Percentiles rank a stretch among this genome's conserved stretches.
phyloP scores from a whole-genome alignment of 2,113 vertebrate species.

The Forbesichthys agassizii region DNA sequence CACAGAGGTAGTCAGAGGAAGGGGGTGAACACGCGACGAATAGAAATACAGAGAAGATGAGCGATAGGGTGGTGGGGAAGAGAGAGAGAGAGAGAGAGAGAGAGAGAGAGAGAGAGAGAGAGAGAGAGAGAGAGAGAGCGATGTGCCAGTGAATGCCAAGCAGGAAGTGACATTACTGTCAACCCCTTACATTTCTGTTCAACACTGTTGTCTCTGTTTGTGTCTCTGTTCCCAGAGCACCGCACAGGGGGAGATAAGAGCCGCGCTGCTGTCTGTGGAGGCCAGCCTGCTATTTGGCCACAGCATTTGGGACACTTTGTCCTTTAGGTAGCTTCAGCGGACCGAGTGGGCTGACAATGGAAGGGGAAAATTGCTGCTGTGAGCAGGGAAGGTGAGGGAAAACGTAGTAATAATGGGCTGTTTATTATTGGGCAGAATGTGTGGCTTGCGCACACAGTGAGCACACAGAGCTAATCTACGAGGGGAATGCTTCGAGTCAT shows the following conservation, averaged over 20 bases:
- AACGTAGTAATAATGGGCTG: constrained; percentile 63
- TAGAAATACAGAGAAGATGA: neutral
- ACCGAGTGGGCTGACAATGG: constrained; percentile 58
- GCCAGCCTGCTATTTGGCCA: constrained; percentile 56
- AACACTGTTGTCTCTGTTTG: constrained; percentile 54
- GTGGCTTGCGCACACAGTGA: constrained; percentile 31
- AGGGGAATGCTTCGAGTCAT: constrained; percentile 40
- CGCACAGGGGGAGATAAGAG: constrained; percentile 48
- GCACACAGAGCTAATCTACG: constrained; percentile 54
- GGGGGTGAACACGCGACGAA: constrained; percentile 1
- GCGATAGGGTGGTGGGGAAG: no score
- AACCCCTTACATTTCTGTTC: constrained; percentile 39
- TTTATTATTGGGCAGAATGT: constrained; percentile 57
- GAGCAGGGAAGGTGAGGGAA: constrained; percentile 39
- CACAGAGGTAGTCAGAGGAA: constrained; percentile 1
- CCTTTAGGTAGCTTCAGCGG: constrained; percentile 50
- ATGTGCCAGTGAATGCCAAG: constrained; percentile 43
- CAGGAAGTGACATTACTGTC: constrained; percentile 61
- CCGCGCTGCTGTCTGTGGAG: constrained; percentile 49
- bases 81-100: neutral
- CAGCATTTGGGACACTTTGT: constrained; percentile 61
- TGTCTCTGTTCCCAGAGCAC: constrained; percentile 42
- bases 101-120: neutral
- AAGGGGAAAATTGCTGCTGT: constrained; percentile 49
- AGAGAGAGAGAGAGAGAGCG: neutral